Percentiles rank a stretch among this genome's conserved stretches.
These are phyloP conservation scores for Papilio aristodemus DNA, from an alignment of 1,140 invertebrate genomes.

Conservation along the genomic window DNA sequence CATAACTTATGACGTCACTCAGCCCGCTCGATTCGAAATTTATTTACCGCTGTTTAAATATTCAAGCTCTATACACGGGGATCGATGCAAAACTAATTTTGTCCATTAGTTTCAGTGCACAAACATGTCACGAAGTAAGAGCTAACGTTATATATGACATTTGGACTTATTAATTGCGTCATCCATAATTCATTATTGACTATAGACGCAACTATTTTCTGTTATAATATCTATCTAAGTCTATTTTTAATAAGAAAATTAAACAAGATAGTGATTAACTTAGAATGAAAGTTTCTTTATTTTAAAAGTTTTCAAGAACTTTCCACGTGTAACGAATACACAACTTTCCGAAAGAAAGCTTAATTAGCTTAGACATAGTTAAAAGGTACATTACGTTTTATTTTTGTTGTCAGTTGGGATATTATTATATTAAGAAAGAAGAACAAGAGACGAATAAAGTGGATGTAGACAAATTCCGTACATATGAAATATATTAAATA, in stretches of 20 bases:
- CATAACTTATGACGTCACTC: neutral
- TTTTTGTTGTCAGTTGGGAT: neutral
- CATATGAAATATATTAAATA: conserved; percentile 24
- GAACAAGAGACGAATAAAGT: neutral
- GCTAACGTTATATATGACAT: conserved; percentile 22
- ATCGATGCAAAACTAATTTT: conserved; percentile 31
- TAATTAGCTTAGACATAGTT: neutral
- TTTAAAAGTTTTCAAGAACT: neutral
- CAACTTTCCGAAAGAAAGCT: neutral
- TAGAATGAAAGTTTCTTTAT: neutral
- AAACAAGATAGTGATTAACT: too few species aligned
- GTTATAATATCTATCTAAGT: too few species aligned
- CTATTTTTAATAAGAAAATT: too few species aligned
- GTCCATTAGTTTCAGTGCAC: conserved; percentile 17
- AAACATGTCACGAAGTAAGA: neutral
- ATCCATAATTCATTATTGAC: conserved; percentile 11
- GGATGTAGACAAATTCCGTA: neutral
- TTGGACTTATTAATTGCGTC: conserved; percentile 20
- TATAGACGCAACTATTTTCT: too few species aligned
- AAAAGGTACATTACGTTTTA: too few species aligned
- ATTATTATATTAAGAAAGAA: neutral
- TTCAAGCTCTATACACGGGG: conserved; percentile 2
- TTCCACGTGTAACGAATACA: neutral
- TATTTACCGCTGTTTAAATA: conserved; percentile 29
- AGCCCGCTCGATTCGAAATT: conserved; percentile 26